Percentiles rank a stretch among this genome's conserved stretches.
Conservation (phyloP, 1,140 invertebrate genomes). For the Parapsyche elsis region DNA sequence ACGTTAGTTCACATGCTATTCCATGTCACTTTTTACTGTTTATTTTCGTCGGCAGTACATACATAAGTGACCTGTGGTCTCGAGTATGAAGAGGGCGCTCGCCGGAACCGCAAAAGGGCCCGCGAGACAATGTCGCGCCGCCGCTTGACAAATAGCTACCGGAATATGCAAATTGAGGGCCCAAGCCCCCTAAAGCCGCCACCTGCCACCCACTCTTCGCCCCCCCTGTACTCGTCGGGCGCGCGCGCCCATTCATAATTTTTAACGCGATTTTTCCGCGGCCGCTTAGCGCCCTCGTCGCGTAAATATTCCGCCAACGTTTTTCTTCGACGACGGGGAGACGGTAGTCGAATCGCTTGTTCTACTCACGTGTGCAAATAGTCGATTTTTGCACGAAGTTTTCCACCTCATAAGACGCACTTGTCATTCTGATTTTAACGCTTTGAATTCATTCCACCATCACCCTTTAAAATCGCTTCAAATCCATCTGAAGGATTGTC, state of each 20-base stretch:
- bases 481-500: no score
- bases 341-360: background rate
- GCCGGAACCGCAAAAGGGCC: slow-evolving; percentile 36
- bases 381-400: background rate
- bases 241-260: slow-evolving; percentile 54
- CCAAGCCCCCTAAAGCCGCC: slow-evolving; percentile 38
- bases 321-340: slow-evolving; percentile 6
- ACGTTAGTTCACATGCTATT: no score
- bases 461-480: no score
- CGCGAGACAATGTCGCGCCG: slow-evolving; percentile 47
- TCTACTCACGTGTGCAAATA: slow-evolving; percentile 27
- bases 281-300: slow-evolving; percentile 20
- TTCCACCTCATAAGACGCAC: background rate
- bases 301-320: slow-evolving; percentile 44
- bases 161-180: slow-evolving; percentile 40
- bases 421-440: slow-evolving; percentile 1
- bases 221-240: slow-evolving; percentile 1
- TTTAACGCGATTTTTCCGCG: slow-evolving; percentile 50
- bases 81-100: no score
- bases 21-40: no score
- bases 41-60: no score
- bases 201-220: background rate
- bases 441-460: background rate
- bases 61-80: no score
- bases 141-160: slow-evolving; percentile 43